phyloP scores from a whole-genome alignment of 2,113 vertebrate genomes.

The Lepus timidus region DNA sequence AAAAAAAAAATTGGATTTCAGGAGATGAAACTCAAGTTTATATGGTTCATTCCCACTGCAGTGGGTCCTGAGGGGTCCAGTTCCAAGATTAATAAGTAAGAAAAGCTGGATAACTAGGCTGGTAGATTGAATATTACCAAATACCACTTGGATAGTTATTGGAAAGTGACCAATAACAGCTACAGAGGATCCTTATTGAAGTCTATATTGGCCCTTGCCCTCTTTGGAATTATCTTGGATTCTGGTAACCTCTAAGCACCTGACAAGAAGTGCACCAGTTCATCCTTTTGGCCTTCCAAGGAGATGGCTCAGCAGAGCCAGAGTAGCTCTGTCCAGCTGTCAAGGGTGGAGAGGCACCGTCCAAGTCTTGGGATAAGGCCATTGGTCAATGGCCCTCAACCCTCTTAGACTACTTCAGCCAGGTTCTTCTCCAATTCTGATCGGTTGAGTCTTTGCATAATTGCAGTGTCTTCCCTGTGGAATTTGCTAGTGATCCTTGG shows the following conservation, averaged over 20 bases:
- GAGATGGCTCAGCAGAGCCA: not conserved
- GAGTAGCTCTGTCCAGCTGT: not conserved
- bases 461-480: not conserved
- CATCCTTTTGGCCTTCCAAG: not conserved
- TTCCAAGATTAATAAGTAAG: constrained; percentile 58
- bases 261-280: not conserved
- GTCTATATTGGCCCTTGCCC: not conserved
- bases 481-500: constrained; percentile 48
- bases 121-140: constrained; percentile 28
- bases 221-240: not conserved
- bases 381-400: constrained; percentile 16
- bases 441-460: constrained; percentile 28
- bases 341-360: not conserved
- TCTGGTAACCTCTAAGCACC: not conserved
- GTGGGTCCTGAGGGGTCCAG: constrained; percentile 47
- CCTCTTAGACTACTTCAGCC: not conserved
- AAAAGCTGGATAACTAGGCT: not conserved
- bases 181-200: not conserved
- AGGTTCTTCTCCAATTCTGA: constrained; percentile 32
- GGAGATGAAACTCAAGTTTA: constrained; percentile 65
- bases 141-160: not conserved
- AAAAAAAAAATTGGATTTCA: constrained; percentile 61
- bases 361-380: not conserved
- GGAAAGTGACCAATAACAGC: not conserved
- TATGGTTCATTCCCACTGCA: constrained; percentile 28